Conservation (phyloP, 2,113 vertebrate species). For the Blennius ocellaris region DNA sequence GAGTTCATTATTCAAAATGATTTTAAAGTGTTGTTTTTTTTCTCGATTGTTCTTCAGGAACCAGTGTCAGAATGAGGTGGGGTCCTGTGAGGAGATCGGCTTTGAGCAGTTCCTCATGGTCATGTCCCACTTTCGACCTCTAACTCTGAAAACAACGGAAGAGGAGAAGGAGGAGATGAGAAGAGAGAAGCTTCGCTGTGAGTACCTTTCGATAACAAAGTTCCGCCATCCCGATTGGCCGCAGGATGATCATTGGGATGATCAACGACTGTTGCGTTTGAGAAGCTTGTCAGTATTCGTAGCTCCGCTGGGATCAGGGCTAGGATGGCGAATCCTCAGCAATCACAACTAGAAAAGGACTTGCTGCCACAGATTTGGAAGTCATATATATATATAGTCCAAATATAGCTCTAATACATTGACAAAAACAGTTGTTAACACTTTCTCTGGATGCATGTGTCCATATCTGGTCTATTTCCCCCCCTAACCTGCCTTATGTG, state of each 20-base stretch:
- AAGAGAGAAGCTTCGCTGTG: constrained; percentile 91
- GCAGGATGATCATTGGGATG: too few species aligned
- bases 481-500: neutral
- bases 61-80: constrained; percentile 80
- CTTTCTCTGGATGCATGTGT: neutral
- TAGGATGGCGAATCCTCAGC: neutral
- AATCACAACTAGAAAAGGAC: neutral
- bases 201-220: constrained; percentile 43
- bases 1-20: too few species aligned
- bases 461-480: neutral
- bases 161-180: constrained; percentile 85
- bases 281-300: neutral
- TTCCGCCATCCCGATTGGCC: too few species aligned
- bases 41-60: constrained; percentile 82
- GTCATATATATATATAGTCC: neutral
- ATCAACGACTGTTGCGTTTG: neutral
- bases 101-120: constrained; percentile 95
- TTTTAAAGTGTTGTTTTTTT: too few species aligned
- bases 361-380: neutral
- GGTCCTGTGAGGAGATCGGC: constrained; percentile 85
- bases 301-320: neutral
- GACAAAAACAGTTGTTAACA: neutral
- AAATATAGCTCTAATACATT: neutral
- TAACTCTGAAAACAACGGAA: constrained; percentile 80
- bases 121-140: constrained; percentile 94